Evolutionary conservation across 2,888 invertebrate species (phyloP).

Genomic region (Zelleria hepariella): DNA sequence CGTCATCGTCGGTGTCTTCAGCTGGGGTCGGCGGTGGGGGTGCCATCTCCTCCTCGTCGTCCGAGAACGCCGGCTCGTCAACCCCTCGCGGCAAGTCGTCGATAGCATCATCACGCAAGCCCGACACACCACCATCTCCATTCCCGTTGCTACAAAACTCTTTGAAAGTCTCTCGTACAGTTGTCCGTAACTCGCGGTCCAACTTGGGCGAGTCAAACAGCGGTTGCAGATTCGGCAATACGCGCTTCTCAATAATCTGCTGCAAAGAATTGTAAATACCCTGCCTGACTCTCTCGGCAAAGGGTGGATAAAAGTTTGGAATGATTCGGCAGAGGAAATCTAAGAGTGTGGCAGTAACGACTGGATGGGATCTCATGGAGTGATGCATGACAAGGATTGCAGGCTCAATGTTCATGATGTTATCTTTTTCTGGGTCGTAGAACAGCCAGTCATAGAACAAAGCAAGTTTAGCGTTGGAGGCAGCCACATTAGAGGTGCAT

Average conservation of each 20-base stretch:
- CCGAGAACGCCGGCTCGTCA: conserved; percentile 85
- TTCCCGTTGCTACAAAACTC: conserved; percentile 83
- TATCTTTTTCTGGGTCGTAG: conserved; percentile 91
- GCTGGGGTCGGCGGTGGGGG: conserved; percentile 48
- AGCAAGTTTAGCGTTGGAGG: conserved; percentile 91
- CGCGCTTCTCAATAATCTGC: conserved; percentile 93
- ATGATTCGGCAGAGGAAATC: conserved; percentile 95
- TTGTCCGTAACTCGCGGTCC: conserved; percentile 84
- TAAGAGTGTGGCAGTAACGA: conserved; percentile 89
- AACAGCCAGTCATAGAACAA: conserved; percentile 96
- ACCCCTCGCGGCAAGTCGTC: conserved; percentile 62
- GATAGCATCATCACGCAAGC: conserved; percentile 54
- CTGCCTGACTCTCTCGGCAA: conserved; percentile 82
- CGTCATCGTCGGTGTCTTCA: conserved; percentile 81
- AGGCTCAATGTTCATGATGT: conserved; percentile 97
- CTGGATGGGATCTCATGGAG: conserved; percentile 92
- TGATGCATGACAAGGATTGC: conserved; percentile 95
- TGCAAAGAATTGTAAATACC: conserved; percentile 87
- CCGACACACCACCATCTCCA: conserved; percentile 59
- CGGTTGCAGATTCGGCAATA: conserved; percentile 87
- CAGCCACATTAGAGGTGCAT: conserved; percentile 90
- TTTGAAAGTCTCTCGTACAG: conserved; percentile 91
- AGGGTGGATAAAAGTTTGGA: conserved; percentile 86
- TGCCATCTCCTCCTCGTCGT: conserved; percentile 82
- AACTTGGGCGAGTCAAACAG: conserved; percentile 90